Percentiles rank a stretch among this genome's conserved stretches.
phyloP scores from a whole-genome alignment of 2,113 vertebrate genomes.

The Oophaga pumilio region DNA sequence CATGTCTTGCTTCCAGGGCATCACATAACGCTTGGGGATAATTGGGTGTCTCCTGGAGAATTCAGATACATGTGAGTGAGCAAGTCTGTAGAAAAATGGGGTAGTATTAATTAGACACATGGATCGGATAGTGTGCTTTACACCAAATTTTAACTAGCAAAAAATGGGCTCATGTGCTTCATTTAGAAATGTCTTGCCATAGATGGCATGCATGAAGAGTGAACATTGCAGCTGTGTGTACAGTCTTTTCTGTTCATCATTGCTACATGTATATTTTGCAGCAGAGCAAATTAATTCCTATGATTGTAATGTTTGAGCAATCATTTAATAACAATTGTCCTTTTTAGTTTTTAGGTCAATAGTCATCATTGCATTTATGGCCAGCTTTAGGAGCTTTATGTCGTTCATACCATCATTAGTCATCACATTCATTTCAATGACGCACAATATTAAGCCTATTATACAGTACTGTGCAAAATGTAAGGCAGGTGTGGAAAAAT shows the following conservation, averaged over 20 bases:
- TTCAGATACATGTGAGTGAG: slow-evolving; percentile 59
- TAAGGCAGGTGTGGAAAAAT: too few relatives aligned
- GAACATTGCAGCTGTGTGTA: not conserved
- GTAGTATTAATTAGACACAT: not conserved
- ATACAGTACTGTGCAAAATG: not conserved
- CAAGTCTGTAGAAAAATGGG: slow-evolving; percentile 40
- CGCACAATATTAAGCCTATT: not conserved
- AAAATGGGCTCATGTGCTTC: too few relatives aligned
- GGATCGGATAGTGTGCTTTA: not conserved
- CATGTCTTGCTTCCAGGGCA: slow-evolving; percentile 77
- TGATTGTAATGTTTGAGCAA: not conserved
- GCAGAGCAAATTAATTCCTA: not conserved
- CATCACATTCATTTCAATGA: not conserved
- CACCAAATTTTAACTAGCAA: too few relatives aligned
- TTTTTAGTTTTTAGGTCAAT: not conserved
- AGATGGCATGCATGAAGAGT: too few relatives aligned
- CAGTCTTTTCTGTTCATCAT: not conserved
- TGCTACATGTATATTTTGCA: not conserved
- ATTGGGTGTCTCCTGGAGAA: slow-evolving; percentile 65
- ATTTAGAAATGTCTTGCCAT: too few relatives aligned
- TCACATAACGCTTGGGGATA: slow-evolving; percentile 69
- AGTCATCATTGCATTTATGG: not conserved
- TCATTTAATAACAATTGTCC: not conserved
- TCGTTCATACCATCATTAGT: not conserved
- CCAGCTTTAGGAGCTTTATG: not conserved